phyloP scores from a whole-genome alignment of 2,888 invertebrate species.

The Sympetrum striolatum region DNA sequence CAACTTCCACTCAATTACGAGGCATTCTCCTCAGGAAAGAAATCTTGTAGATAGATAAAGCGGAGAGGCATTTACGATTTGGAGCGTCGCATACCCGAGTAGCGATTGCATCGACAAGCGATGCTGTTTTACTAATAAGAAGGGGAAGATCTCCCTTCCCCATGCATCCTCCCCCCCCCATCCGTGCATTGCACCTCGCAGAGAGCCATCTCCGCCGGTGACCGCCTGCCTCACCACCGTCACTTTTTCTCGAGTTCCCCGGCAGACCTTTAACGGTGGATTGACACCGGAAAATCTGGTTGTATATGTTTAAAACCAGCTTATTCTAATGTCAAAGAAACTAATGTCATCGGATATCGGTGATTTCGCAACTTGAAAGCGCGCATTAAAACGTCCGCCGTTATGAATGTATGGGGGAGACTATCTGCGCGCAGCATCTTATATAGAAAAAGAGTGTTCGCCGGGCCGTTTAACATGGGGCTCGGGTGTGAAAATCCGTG shows the following conservation, averaged over 20 bases:
- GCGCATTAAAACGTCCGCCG: background rate
- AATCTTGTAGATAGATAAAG: no score
- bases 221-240: background rate
- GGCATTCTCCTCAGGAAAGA: no score
- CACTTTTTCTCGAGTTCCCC: background rate
- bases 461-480: background rate
- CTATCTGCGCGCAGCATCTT: background rate
- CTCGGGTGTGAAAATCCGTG: background rate
- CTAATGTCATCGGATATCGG: background rate
- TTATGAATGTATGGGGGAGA: background rate
- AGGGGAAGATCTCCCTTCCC: background rate
- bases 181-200: background rate
- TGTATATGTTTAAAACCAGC: constrained; percentile 9
- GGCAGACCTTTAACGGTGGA: constrained; percentile 34
- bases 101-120: background rate
- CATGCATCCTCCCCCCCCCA: background rate
- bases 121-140: background rate
- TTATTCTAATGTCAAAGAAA: constrained; percentile 18
- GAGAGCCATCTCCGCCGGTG: background rate
- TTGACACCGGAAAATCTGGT: constrained; percentile 26
- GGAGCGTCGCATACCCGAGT: background rate
- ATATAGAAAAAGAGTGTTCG: background rate
- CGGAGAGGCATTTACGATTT: no score
- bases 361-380: background rate
- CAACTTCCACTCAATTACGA: no score